Evolutionary conservation across 2,113 vertebrate genomes (phyloP).

Genomic region (Ardeotis arabs): DNA sequence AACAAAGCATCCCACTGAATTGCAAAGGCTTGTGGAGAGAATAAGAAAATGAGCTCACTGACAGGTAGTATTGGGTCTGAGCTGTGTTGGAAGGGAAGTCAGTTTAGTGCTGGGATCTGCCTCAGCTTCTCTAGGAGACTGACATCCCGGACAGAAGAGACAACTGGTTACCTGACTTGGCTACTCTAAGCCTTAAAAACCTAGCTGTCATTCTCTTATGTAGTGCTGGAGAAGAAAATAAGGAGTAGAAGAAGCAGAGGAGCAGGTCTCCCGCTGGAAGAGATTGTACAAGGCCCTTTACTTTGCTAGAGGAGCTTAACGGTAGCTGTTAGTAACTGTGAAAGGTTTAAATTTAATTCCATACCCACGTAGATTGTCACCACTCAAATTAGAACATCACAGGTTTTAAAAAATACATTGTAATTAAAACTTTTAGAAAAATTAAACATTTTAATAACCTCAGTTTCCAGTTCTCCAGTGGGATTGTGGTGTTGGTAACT

Average conservation of each 20-base stretch:
- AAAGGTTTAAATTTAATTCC: conserved; percentile 30
- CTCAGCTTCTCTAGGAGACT: not conserved
- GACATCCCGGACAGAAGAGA: not conserved
- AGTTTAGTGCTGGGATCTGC: not conserved
- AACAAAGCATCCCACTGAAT: not conserved
- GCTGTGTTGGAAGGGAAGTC: not conserved
- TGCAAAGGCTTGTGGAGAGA: not conserved
- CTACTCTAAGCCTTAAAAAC: not conserved
- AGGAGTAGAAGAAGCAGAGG: not conserved
- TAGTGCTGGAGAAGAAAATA: not conserved
- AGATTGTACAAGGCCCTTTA: not conserved
- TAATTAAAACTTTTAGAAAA: conserved; percentile 57
- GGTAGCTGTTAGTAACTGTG: not conserved
- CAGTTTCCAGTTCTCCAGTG: not conserved
- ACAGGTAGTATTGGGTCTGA: not conserved
- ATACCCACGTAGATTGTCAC: conserved; percentile 19
- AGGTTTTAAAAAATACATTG: conserved; percentile 1
- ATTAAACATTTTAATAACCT: conserved; percentile 36
- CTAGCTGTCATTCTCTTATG: not conserved
- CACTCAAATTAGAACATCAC: conserved; percentile 35
- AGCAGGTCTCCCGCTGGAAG: not conserved
- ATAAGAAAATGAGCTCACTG: not conserved
- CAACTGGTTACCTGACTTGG: not conserved
- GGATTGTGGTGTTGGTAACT: not conserved
- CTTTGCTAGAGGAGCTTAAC: not conserved